Percentiles rank a stretch among this genome's conserved stretches.
These are phyloP conservation scores for Tipula confusa DNA, from an alignment of 2,888 invertebrate genomes.

Conservation along the genomic window DNA sequence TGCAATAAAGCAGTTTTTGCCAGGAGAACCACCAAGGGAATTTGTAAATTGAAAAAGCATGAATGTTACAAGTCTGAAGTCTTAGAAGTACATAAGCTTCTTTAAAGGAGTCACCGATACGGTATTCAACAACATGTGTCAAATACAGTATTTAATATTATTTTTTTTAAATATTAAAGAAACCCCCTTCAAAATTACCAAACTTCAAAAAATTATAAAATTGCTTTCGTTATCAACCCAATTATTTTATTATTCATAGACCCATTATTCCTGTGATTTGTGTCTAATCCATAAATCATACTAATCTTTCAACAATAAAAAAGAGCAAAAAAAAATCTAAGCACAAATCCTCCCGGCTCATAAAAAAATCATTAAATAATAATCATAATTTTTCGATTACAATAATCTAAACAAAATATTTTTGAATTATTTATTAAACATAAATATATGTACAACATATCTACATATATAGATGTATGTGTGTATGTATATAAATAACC, in stretches of 20 bases:
- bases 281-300: neutral
- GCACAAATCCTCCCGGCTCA: neutral
- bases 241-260: neutral
- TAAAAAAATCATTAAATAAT: neutral
- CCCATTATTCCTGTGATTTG: neutral
- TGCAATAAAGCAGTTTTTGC: too few relatives aligned
- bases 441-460: neutral
- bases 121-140: too few relatives aligned
- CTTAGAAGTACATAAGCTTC: too few relatives aligned
- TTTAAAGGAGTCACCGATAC: too few relatives aligned
- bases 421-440: neutral
- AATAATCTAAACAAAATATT: neutral
- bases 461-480: neutral
- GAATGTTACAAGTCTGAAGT: too few relatives aligned
- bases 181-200: too few relatives aligned
- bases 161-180: too few relatives aligned
- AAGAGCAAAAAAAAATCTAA: too few relatives aligned
- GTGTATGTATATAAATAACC: neutral
- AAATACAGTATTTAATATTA: too few relatives aligned
- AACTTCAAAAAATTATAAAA: too few relatives aligned
- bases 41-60: too few relatives aligned
- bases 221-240: neutral
- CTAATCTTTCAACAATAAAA: neutral
- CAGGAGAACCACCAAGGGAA: too few relatives aligned
- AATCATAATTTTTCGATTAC: neutral